Conservation (phyloP, 2,888 invertebrate species). For the Charanyca ferruginea region DNA sequence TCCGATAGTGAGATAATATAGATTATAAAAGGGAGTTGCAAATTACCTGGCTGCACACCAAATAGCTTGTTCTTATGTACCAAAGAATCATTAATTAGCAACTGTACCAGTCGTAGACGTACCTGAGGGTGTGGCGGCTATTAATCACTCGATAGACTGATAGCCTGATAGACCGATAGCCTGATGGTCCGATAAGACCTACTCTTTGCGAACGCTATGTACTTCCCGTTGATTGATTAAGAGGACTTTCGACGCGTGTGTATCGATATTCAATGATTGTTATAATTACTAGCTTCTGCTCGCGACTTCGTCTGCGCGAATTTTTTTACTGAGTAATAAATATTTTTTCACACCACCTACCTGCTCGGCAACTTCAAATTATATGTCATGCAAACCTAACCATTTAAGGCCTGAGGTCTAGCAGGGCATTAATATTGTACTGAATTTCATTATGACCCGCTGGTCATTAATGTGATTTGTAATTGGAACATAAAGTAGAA, state of each 20-base stretch:
- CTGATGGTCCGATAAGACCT: conserved; percentile 47
- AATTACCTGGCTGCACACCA: neutral
- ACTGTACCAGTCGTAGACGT: conserved; percentile 49
- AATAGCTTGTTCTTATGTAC: conserved; percentile 39
- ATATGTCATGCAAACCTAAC: no score
- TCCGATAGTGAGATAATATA: no score
- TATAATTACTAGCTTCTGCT: neutral
- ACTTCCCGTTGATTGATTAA: conserved; percentile 64
- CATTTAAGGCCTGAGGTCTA: no score
- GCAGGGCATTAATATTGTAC: no score
- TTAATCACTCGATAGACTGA: conserved; percentile 74
- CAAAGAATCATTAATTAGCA: conserved; percentile 74
- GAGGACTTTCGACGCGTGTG: neutral
- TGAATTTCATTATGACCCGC: no score
- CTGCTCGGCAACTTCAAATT: no score
- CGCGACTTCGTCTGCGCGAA: no score
- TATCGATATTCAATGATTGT: conserved; percentile 1
- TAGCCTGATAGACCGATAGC: conserved; percentile 37
- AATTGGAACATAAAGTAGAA: no score
- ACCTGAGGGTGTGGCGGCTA: conserved; percentile 72
- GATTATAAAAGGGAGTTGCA: neutral
- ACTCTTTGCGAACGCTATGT: conserved; percentile 65
- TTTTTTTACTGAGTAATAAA: no score
- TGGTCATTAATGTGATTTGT: no score
- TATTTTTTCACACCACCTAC: no score